A percentile compares a stretch with the other conserved stretches of the same genome.
Evolutionary conservation across 2,797 vertebrate genomes (phyloP).

Genomic region (Acrossocheilus wenchowensis): DNA sequence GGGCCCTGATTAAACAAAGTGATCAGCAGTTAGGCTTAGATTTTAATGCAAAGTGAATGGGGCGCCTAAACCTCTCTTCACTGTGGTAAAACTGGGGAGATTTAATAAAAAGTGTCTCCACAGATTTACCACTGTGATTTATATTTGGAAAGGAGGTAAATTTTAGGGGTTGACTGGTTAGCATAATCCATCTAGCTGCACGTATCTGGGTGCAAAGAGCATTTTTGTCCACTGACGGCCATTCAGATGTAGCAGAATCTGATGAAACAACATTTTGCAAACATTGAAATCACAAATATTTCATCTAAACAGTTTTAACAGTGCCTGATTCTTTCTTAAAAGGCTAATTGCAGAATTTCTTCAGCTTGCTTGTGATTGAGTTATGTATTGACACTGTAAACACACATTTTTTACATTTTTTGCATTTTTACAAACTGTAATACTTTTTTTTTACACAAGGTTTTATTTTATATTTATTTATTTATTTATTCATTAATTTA

Average conservation of each 20-base stretch:
- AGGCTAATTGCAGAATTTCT: not conserved
- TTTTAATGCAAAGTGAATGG: not conserved
- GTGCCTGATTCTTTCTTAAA: not conserved
- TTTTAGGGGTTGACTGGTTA: not conserved
- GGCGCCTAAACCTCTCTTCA: not conserved
- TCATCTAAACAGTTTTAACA: not conserved
- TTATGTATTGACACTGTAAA: not conserved
- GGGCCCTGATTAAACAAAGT: not conserved
- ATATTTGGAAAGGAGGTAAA: not conserved
- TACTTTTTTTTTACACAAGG: not conserved
- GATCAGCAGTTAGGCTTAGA: not conserved
- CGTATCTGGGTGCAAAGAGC: not conserved
- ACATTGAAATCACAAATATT: not conserved
- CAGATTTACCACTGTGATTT: not conserved
- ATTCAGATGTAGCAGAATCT: not conserved
- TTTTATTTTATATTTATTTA: not conserved
- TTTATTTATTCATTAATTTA: not conserved
- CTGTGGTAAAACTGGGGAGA: not conserved
- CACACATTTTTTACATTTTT: not conserved
- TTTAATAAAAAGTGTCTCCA: not conserved
- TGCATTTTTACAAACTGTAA: not conserved
- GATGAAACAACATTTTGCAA: not conserved
- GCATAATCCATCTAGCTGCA: not conserved
- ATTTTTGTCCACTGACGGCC: not conserved
- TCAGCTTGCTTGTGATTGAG: not conserved